Conservation (phyloP, 2,888 invertebrate genomes). For the Limenitis camilla region DNA sequence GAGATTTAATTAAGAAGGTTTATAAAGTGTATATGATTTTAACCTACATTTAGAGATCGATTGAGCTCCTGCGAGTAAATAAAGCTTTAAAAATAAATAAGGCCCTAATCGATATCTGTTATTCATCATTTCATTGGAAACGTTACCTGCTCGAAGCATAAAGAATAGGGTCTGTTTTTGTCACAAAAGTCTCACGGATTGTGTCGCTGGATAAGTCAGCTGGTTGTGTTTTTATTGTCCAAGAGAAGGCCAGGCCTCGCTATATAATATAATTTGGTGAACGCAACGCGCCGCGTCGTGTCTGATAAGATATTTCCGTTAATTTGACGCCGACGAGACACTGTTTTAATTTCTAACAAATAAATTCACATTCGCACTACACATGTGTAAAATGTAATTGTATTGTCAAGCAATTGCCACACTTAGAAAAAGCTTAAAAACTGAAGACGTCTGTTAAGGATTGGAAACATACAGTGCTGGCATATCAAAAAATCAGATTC, state of each 20-base stretch:
- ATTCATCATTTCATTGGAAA: slow-evolving; percentile 40
- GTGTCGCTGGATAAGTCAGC: slow-evolving; percentile 44
- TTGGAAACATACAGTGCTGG: too few species aligned
- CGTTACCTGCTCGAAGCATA: slow-evolving; percentile 64
- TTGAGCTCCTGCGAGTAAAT: too few species aligned
- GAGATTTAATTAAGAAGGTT: too few species aligned
- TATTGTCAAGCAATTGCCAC: too few species aligned
- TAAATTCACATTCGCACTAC: too few species aligned
- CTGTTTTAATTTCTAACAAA: slow-evolving; percentile 2
- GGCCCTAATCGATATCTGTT: slow-evolving; percentile 1
- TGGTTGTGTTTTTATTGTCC: slow-evolving; percentile 37
- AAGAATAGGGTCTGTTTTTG: slow-evolving; percentile 64
- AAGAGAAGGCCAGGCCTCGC: slow-evolving; percentile 21
- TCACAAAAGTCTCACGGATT: slow-evolving; percentile 53
- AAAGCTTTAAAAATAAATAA: not conserved
- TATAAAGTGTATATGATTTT: too few species aligned
- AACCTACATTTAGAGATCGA: too few species aligned
- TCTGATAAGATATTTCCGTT: slow-evolving; percentile 68
- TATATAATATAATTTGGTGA: slow-evolving; percentile 27
- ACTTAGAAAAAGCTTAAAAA: too few species aligned
- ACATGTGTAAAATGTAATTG: too few species aligned
- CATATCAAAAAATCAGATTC: too few species aligned
- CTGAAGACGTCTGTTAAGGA: too few species aligned
- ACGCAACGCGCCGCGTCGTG: slow-evolving; percentile 42
- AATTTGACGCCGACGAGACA: slow-evolving; percentile 41